Conservation (phyloP, 2,797 vertebrate species). For the Ataeniobius toweri region DNA sequence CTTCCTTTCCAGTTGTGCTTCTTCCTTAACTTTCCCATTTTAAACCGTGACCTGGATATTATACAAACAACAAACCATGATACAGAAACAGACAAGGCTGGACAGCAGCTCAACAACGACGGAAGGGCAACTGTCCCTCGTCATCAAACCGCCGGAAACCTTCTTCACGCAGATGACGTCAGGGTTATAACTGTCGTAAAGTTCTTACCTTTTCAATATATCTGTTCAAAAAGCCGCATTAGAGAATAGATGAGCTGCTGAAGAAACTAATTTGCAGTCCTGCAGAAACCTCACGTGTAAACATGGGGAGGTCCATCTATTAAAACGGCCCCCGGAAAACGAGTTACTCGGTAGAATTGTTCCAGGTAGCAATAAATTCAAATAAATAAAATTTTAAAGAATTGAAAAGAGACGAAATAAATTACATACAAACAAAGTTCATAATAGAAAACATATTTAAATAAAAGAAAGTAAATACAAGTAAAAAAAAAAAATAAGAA, state of each 20-base stretch:
- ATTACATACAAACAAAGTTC: neutral
- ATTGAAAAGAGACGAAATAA: neutral
- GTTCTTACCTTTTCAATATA: slow-evolving; percentile 13
- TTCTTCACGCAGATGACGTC: neutral
- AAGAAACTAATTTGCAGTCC: neutral
- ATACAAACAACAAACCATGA: neutral
- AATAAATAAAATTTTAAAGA: neutral
- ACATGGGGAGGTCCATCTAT: slow-evolving; percentile 45
- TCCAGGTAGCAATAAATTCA: slow-evolving; percentile 24
- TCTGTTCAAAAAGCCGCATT: fast-evolving
- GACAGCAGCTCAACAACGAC: neutral
- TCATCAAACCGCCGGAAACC: neutral
- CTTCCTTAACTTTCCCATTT: slow-evolving; percentile 85
- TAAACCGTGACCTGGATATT: slow-evolving; percentile 10
- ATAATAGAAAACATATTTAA: neutral
- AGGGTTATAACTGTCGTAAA: neutral
- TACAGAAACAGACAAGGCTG: neutral
- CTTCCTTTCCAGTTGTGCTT: slow-evolving; percentile 88
- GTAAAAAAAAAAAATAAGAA: neutral
- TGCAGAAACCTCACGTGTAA: slow-evolving; percentile 70
- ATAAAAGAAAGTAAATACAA: neutral
- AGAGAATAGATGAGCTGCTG: neutral
- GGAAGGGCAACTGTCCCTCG: neutral
- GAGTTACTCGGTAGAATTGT: slow-evolving; percentile 14
- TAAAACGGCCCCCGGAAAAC: slow-evolving; percentile 33